Conservation (phyloP, 1,140 invertebrate species). For the Drosophila athabasca region DNA sequence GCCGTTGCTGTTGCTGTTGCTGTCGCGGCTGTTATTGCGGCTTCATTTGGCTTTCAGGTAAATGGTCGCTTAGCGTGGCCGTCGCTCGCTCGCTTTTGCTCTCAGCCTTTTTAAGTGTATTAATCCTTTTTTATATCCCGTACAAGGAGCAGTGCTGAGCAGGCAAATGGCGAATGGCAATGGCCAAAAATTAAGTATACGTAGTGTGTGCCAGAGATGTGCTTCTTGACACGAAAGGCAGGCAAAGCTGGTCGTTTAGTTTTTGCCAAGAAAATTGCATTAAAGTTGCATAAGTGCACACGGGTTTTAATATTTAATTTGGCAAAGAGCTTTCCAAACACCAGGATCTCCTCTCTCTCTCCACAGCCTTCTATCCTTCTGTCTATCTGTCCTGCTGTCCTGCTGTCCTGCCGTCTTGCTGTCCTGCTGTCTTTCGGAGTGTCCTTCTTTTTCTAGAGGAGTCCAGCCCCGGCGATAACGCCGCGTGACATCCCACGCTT, state of each 20-base stretch:
- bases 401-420: too few species aligned
- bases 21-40: constrained; percentile 50
- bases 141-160: neutral
- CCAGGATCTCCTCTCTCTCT: constrained; percentile 19
- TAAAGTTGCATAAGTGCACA: constrained; percentile 83
- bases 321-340: constrained; percentile 78
- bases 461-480: constrained; percentile 63
- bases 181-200: constrained; percentile 63
- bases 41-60: constrained; percentile 78
- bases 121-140: constrained; percentile 77
- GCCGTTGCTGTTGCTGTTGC: constrained; percentile 13
- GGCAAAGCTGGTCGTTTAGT: constrained; percentile 46
- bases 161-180: constrained; percentile 4
- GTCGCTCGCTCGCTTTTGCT: constrained; percentile 16
- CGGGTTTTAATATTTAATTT: constrained; percentile 82
- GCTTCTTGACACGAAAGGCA: constrained; percentile 34
- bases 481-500: constrained; percentile 74
- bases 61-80: constrained; percentile 73
- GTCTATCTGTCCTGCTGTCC: too few species aligned
- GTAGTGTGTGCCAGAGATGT: constrained; percentile 32
- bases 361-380: too few species aligned
- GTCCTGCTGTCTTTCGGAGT: constrained; percentile 22
- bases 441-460: constrained; percentile 39
- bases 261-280: constrained; percentile 71
- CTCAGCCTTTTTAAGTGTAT: constrained; percentile 67